Conservation (phyloP, 2,888 invertebrate species). For the Carabus problematicus region DNA sequence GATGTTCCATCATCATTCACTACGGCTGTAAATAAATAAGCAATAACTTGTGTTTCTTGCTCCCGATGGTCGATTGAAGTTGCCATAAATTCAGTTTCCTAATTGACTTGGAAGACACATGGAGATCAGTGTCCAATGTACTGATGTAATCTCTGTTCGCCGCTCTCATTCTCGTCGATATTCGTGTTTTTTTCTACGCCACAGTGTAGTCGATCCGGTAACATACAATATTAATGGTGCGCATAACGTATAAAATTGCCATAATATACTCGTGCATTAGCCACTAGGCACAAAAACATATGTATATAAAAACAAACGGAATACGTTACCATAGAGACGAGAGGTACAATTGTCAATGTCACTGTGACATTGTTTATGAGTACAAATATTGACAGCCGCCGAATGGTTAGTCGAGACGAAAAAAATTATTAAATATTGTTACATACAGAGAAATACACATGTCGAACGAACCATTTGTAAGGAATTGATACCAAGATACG, state of each 20-base stretch:
- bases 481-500: no score
- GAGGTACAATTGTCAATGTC: slow-evolving; percentile 1
- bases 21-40: slow-evolving; percentile 40
- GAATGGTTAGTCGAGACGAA: no score
- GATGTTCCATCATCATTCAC: slow-evolving; percentile 7
- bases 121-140: slow-evolving; percentile 11
- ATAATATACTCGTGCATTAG: slow-evolving; percentile 27
- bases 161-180: not conserved
- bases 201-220: slow-evolving; percentile 5
- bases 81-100: slow-evolving; percentile 39
- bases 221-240: slow-evolving; percentile 33
- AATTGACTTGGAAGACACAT: slow-evolving; percentile 35
- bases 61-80: slow-evolving; percentile 20
- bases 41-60: slow-evolving; percentile 34
- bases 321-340: slow-evolving; percentile 9
- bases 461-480: no score
- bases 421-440: no score
- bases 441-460: no score
- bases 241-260: slow-evolving; percentile 31
- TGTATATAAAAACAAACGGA: slow-evolving; percentile 27
- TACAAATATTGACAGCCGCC: no score
- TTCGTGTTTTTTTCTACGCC: slow-evolving; percentile 22
- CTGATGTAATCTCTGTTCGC: slow-evolving; percentile 4
- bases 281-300: slow-evolving; percentile 13
- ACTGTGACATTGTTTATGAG: slow-evolving; percentile 21